Conservation (phyloP, 2,797 vertebrate species). For the Silurus aristotelis region DNA sequence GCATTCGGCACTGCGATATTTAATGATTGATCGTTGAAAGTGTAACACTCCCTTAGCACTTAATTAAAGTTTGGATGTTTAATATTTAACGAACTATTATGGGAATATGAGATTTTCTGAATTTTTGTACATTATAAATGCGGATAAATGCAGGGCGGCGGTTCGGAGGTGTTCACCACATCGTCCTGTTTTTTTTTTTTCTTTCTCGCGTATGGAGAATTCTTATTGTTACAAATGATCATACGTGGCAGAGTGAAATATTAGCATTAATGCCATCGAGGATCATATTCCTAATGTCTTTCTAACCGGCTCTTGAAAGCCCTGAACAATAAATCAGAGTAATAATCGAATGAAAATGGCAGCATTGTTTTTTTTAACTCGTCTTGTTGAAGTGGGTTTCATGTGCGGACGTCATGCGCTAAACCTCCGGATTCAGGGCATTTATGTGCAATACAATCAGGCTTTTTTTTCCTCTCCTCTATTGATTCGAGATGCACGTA, state of each 20-base stretch:
- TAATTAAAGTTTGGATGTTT: slow-evolving; percentile 60
- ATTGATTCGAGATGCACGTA: no score
- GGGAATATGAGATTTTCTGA: slow-evolving; percentile 41
- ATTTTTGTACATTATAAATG: slow-evolving; percentile 1
- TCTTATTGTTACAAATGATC: slow-evolving; percentile 35
- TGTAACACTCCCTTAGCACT: slow-evolving; percentile 68
- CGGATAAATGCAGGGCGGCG: slow-evolving; percentile 3
- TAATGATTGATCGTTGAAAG: slow-evolving; percentile 67
- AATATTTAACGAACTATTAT: slow-evolving; percentile 30
- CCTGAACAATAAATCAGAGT: slow-evolving; percentile 64
- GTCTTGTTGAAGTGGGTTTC: neutral
- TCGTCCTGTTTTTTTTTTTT: neutral
- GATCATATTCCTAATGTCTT: slow-evolving; percentile 74
- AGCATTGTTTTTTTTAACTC: slow-evolving; percentile 16
- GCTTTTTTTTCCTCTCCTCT: neutral
- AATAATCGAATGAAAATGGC: slow-evolving; percentile 66
- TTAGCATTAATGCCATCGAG: slow-evolving; percentile 65
- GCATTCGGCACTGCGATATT: slow-evolving; percentile 61
- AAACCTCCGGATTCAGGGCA: neutral
- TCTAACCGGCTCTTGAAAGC: slow-evolving; percentile 65
- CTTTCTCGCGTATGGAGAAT: neutral
- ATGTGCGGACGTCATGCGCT: neutral
- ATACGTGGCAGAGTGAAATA: slow-evolving; percentile 55
- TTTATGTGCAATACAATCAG: neutral
- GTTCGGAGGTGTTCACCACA: neutral